phyloP scores from a whole-genome alignment of 2,888 invertebrate genomes.

The Bombylius major region DNA sequence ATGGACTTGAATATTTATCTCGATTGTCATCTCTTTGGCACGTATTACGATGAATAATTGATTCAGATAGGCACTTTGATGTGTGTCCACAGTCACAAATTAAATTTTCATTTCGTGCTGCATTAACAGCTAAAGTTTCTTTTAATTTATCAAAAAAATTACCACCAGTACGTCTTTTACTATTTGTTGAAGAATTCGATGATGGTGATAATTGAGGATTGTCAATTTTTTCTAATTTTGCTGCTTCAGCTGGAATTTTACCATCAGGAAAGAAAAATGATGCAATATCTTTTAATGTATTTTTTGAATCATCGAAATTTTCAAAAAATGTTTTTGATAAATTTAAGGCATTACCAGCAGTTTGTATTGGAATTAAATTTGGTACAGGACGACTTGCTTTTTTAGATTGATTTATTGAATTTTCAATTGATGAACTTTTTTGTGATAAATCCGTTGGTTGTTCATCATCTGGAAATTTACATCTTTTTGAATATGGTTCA shows the following conservation, averaged over 20 bases:
- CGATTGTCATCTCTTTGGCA: constrained; percentile 39
- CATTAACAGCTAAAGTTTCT: constrained; percentile 54
- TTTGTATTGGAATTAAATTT: constrained; percentile 59
- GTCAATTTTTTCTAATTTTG: constrained; percentile 15
- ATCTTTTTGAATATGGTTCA: constrained; percentile 27
- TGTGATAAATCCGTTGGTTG: constrained; percentile 34
- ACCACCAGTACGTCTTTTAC: constrained; percentile 41
- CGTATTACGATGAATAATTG: constrained; percentile 62
- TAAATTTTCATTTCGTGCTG: constrained; percentile 51
- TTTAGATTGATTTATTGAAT: constrained; percentile 15
- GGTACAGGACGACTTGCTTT: constrained; percentile 53
- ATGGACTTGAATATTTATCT: constrained; percentile 24
- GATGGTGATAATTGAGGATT: constrained; percentile 26
- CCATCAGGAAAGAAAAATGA: constrained; percentile 34
- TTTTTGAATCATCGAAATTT: constrained; percentile 10
- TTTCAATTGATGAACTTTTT: constrained; percentile 15
- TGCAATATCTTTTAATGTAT: constrained; percentile 42
- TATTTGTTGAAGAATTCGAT: constrained; percentile 20
- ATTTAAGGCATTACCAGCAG: constrained; percentile 29
- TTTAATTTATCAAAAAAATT: constrained; percentile 75
- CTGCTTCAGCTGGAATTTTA: constrained; percentile 18
- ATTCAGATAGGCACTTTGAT: constrained; percentile 70
- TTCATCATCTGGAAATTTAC: constrained; percentile 30
- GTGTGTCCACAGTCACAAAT: constrained; percentile 62
- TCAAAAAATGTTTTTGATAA: constrained; percentile 30